These are phyloP conservation scores for Drosophila prolongata DNA, from an alignment of 2,888 invertebrate genomes.

Conservation along the genomic window DNA sequence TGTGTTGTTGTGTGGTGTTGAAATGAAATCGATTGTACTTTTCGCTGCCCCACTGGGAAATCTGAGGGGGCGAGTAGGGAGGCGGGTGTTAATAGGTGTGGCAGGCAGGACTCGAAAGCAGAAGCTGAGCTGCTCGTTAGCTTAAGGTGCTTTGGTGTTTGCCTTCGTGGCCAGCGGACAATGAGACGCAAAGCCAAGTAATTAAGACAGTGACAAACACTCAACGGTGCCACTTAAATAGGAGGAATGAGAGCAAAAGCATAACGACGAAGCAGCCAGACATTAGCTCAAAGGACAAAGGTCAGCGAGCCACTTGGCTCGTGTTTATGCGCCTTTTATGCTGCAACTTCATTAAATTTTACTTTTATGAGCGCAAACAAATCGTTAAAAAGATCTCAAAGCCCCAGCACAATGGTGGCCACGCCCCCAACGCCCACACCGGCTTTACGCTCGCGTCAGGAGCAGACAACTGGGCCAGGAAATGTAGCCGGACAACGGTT, in stretches of 20 bases:
- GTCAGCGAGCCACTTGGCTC: slow-evolving; percentile 43
- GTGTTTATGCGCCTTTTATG: slow-evolving; percentile 61
- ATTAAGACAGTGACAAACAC: slow-evolving; percentile 50
- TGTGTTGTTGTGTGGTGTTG: slow-evolving; percentile 5
- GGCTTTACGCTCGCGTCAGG: background rate
- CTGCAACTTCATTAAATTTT: slow-evolving; percentile 73
- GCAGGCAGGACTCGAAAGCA: background rate
- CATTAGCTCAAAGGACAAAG: slow-evolving; percentile 29
- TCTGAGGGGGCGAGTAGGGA: no score
- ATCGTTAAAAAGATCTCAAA: slow-evolving; percentile 60
- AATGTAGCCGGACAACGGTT: slow-evolving; percentile 58
- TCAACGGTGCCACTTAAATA: slow-evolving; percentile 23
- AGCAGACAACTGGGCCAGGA: slow-evolving; percentile 17
- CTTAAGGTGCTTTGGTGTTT: slow-evolving; percentile 54
- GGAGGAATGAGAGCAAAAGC: slow-evolving; percentile 7
- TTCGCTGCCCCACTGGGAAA: slow-evolving; percentile 29
- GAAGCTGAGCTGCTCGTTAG: slow-evolving; percentile 41
- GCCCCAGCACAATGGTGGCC: slow-evolving; percentile 25
- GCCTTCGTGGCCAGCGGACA: slow-evolving; percentile 44
- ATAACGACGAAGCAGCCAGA: background rate
- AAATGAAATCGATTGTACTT: slow-evolving; percentile 60
- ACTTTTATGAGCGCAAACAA: slow-evolving; percentile 57
- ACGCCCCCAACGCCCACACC: slow-evolving; percentile 19
- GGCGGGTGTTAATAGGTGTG: background rate
- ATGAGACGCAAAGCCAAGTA: slow-evolving; percentile 44